Evolutionary conservation across 1,140 invertebrate species (phyloP), one percentile per base, ranked within the genome.

Genomic region (Luehdorfia chinensis): DNA sequence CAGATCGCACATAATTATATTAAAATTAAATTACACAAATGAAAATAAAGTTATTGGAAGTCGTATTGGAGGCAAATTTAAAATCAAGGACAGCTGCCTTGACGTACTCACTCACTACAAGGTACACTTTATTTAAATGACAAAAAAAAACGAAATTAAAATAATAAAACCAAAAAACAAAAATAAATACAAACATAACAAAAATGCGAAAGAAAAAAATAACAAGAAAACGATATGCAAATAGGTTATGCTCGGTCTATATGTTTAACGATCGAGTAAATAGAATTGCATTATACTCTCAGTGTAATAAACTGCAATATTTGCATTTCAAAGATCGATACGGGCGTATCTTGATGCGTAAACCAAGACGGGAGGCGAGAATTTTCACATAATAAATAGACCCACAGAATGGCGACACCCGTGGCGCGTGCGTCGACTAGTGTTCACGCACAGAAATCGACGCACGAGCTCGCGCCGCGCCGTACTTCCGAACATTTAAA

Each of bases 131-230:
- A 72, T 74, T 62, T 71, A 75, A 61, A 79, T 52, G 55, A 46
- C 47, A 43, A 43, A 58, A 67, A 66, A 63, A 76, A 78, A 74
- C 65, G 76, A 73, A 71, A 79, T 69, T 70, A 63, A 71, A 66
- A 67, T 55, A 72, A 68, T 67, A 83, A 70, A 81, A 75, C 58
- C 63, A 75, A 73, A 72, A 67, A 78, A 75, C 75, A 84, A 83
- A 86, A 86, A 86, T 80, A 86, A 77, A 86, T 77, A 80, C 78
- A 84, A 83, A 86, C 79, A 84, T 80, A 84, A 84, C 77, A 77
- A 63, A 68, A 60, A 76, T 52, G 52, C 53, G 61, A 70, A 59
- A 65, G 70, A 79, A 75, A 57, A 50, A 60, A 55, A 55, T 59
- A 71, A 75, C 54, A 79, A 57, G 37, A 74, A 75, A 76, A 58